Evolutionary conservation across 1,140 invertebrate genomes (phyloP), one percentile per base, ranked within the genome.

Genomic region (Caenorhabditis remanei): DNA sequence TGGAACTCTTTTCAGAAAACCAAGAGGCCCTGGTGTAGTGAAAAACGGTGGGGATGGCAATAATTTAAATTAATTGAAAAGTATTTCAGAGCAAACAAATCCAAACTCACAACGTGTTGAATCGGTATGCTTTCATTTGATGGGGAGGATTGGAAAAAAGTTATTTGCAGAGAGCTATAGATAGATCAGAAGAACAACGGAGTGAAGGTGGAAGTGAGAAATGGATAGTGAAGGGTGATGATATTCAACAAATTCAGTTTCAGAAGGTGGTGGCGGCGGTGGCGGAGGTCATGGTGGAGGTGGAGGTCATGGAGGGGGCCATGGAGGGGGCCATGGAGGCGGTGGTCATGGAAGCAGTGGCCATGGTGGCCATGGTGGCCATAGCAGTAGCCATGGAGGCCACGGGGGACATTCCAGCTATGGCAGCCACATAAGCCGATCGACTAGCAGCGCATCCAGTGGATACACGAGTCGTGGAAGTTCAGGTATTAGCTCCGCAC

Each of bases 191-290:
- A 79, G 71, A 79, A 4, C 19, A 11, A 11, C 43, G 71, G n/a
- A 79, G 71, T 50, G n/a, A 21, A 21, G 43, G 71, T 50, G 71
- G 71, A 48, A 79, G 71, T 79, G n/a, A 50, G 71, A 50, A 16
- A 71, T 32, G 46, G 5, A 79, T 32, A 46, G 46, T 4, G 2
- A 19, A n/a, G 1, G 6, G 7, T n/a, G n/a, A 14, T 2, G 13
- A 8, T 24, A 13, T 79, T 50, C 13, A 8, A 24, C 11, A n/a
- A 50, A 11, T 19, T 14, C 32, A 75, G 8, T 79, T 79, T 79
- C 71, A 79, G 71, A 79, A 50, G 71, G 71, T 24, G 71, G 71
- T 1, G 46, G 43, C 13, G 71, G 71, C 40, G 46, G 46, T 19
- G 24, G 67, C 8, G 24, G 32, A 19, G 55, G 55, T 58, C 21